These are phyloP conservation scores for Philopedon plagiatum DNA, from an alignment of 2,888 invertebrate species.

Conservation along the genomic window DNA sequence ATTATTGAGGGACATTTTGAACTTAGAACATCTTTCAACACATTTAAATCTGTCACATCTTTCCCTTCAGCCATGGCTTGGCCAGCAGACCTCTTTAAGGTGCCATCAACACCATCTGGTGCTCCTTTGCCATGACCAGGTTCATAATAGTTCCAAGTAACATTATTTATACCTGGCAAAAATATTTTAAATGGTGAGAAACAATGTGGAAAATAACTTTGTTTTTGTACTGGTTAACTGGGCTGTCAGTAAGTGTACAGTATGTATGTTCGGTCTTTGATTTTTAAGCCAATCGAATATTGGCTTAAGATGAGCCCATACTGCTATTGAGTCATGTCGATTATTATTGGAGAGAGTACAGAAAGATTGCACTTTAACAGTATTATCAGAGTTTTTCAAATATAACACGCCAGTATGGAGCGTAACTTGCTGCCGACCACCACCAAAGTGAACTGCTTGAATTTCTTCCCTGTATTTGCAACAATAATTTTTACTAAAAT, in stretches of 20 bases:
- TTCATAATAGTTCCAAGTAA: background rate
- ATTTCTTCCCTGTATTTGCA: conserved; percentile 6
- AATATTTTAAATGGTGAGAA: background rate
- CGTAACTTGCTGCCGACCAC: background rate
- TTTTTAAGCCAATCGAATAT: background rate
- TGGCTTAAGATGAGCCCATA: background rate
- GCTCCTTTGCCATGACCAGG: background rate
- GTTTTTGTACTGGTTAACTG: conserved; percentile 8
- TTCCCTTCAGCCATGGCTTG: background rate
- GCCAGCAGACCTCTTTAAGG: background rate
- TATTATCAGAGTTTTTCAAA: background rate
- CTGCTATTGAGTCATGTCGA: conserved; percentile 2
- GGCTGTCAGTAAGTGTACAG: background rate
- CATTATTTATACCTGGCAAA: background rate
- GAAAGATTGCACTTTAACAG: background rate
- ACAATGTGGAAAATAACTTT: background rate
- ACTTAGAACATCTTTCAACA: background rate
- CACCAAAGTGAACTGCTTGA: background rate
- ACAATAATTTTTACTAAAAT: background rate
- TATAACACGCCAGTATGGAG: background rate
- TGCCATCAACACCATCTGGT: background rate
- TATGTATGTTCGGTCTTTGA: background rate
- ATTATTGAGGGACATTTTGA: background rate
- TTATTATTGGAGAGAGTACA: background rate
- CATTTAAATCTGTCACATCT: background rate